Conservation (phyloP, 2,113 vertebrate genomes). For the Sminthopsis crassicaudata region DNA sequence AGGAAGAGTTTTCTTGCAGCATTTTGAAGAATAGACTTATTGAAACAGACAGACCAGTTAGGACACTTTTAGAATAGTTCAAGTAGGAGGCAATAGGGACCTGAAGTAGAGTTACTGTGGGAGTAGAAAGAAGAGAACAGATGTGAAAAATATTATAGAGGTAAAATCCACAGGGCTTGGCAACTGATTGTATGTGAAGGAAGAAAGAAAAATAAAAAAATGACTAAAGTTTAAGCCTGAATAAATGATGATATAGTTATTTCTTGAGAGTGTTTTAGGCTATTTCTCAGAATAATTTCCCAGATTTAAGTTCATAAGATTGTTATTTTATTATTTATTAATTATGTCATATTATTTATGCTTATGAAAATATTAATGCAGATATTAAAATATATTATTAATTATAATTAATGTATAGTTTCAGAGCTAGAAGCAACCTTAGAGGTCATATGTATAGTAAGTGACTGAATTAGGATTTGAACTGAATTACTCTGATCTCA, state of each 20-base stretch:
- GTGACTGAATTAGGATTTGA: background rate
- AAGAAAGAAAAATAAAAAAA: background rate
- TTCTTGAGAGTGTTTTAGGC: background rate
- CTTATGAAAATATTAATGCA: background rate
- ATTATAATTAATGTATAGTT: background rate
- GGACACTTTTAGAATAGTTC: background rate
- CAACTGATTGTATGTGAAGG: background rate
- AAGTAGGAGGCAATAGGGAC: background rate
- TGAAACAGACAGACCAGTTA: background rate
- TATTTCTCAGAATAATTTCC: background rate
- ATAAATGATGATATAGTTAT: background rate
- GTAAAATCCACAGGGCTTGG: background rate
- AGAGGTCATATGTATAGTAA: background rate
- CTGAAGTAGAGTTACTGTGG: background rate
- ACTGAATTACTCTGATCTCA: background rate
- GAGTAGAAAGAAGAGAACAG: background rate
- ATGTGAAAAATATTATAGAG: background rate
- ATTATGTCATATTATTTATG: background rate
- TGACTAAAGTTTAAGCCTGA: background rate
- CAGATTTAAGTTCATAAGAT: background rate
- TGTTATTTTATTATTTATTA: background rate
- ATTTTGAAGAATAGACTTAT: background rate
- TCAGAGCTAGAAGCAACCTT: background rate
- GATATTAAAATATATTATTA: background rate
- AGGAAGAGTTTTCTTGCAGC: background rate